Evolutionary conservation across 1,140 invertebrate genomes (phyloP).

Genomic region (Nautilus pompilius): DNA sequence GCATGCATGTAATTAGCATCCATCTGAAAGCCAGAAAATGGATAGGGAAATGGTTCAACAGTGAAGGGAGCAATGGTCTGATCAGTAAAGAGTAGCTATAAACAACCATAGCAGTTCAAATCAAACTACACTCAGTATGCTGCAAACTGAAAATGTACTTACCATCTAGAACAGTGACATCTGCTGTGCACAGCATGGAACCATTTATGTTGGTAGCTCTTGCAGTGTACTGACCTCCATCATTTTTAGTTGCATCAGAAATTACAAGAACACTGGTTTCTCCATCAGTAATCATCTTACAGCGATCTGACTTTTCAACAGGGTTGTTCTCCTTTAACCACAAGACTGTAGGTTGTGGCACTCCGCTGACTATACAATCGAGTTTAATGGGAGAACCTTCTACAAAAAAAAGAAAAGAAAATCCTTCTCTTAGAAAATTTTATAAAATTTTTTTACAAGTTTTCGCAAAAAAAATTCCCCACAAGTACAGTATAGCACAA

Average conservation of each 20-base stretch:
- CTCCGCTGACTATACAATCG: conserved; percentile 44
- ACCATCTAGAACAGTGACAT: conserved; percentile 43
- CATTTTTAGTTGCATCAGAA: conserved; percentile 88
- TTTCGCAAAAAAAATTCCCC: background rate
- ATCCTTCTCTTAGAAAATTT: background rate
- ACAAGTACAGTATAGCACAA: background rate
- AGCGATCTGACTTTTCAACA: conserved; percentile 74
- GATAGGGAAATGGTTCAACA: no score
- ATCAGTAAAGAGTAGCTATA: no score
- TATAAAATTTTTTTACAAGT: background rate
- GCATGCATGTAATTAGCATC: no score
- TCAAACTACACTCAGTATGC: no score
- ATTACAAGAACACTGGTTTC: conserved; percentile 89
- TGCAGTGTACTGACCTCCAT: conserved; percentile 91
- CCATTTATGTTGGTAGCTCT: conserved; percentile 82
- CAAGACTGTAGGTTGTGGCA: conserved; percentile 49
- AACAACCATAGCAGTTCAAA: no score
- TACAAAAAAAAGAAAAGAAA: conserved; percentile 23
- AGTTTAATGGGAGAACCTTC: conserved; percentile 41
- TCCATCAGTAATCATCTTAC: conserved; percentile 72
- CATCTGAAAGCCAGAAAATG: no score
- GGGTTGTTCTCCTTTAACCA: conserved; percentile 81
- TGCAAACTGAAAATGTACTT: conserved; percentile 8
- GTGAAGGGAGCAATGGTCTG: no score
- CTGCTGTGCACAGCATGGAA: conserved; percentile 74